phyloP scores from a whole-genome alignment of 2,113 vertebrate species.

The Seriola quinqueradiata region DNA sequence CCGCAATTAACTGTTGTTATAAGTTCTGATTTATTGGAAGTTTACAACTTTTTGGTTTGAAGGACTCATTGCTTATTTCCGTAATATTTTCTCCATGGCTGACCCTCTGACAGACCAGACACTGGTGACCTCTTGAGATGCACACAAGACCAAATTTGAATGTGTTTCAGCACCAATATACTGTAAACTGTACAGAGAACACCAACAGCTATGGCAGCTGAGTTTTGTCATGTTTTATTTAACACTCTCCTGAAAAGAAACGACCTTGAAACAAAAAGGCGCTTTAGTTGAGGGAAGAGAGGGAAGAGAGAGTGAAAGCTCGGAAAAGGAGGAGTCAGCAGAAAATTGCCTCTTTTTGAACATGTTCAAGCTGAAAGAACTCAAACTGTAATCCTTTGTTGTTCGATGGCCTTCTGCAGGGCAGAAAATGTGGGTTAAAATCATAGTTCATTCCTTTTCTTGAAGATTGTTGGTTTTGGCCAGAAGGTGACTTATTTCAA shows the following conservation, averaged over 20 bases:
- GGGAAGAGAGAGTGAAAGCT: neutral
- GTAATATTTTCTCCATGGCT: neutral
- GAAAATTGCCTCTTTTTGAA: constrained; percentile 21
- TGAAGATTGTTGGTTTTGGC: neutral
- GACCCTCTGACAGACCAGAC: neutral
- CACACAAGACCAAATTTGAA: constrained; percentile 4
- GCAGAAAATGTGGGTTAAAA: neutral
- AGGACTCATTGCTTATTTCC: neutral
- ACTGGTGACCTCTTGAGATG: constrained; percentile 9
- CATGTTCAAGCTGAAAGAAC: neutral
- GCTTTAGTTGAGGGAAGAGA: neutral
- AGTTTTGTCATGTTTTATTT: constrained; percentile 67
- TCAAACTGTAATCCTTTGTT: neutral
- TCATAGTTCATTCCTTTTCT: neutral
- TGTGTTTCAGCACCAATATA: constrained; percentile 6
- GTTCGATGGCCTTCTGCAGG: neutral
- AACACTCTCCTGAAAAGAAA: constrained; percentile 39
- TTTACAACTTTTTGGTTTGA: neutral
- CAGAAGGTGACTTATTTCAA: neutral
- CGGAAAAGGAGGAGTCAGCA: neutral
- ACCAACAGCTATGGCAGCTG: constrained; percentile 5
- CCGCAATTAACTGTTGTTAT: neutral
- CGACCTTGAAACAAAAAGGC: constrained; percentile 34
- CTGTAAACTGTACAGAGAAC: constrained; percentile 7
- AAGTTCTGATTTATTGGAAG: neutral